Conservation (phyloP, 1,140 invertebrate species). For the Drosophila lacertosa region DNA sequence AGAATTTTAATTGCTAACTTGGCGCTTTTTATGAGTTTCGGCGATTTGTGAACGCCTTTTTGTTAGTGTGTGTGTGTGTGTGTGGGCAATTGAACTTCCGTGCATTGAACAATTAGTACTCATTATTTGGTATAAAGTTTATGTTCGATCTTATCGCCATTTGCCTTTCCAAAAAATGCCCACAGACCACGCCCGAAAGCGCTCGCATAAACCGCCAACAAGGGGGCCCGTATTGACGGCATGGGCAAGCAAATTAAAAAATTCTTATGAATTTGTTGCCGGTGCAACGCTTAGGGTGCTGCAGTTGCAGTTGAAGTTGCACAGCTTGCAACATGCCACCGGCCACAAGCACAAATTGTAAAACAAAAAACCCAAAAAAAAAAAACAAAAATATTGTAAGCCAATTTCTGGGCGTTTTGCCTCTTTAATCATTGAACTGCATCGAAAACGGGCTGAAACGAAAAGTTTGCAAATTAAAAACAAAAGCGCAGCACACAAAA, state of each 20-base stretch:
- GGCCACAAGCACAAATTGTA: slow-evolving; percentile 55
- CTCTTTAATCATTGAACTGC: slow-evolving; percentile 82
- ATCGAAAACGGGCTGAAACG: slow-evolving; percentile 64
- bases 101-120: slow-evolving; percentile 66
- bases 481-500: slow-evolving; percentile 58
- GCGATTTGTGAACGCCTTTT: slow-evolving; percentile 7
- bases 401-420: slow-evolving; percentile 79
- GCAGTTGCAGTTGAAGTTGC: too few relatives aligned
- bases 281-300: slow-evolving; percentile 41
- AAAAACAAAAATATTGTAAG: slow-evolving; percentile 36
- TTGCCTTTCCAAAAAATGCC: slow-evolving; percentile 66
- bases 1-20: slow-evolving; percentile 61
- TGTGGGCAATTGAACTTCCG: slow-evolving; percentile 57
- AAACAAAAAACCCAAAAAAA: slow-evolving; percentile 19
- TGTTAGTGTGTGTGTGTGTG: neutral
- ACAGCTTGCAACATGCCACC: slow-evolving; percentile 68
- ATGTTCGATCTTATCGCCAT: slow-evolving; percentile 60
- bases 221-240: slow-evolving; percentile 18
- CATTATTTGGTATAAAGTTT: slow-evolving; percentile 62
- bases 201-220: slow-evolving; percentile 21
- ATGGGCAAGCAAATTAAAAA: slow-evolving; percentile 70
- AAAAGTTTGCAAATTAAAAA: slow-evolving; percentile 80
- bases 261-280: slow-evolving; percentile 60
- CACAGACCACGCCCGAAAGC: slow-evolving; percentile 51
- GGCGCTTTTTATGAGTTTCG: slow-evolving; percentile 22